phyloP scores from a whole-genome alignment of 2,113 vertebrate species.

The Gambusia holbrooki region DNA sequence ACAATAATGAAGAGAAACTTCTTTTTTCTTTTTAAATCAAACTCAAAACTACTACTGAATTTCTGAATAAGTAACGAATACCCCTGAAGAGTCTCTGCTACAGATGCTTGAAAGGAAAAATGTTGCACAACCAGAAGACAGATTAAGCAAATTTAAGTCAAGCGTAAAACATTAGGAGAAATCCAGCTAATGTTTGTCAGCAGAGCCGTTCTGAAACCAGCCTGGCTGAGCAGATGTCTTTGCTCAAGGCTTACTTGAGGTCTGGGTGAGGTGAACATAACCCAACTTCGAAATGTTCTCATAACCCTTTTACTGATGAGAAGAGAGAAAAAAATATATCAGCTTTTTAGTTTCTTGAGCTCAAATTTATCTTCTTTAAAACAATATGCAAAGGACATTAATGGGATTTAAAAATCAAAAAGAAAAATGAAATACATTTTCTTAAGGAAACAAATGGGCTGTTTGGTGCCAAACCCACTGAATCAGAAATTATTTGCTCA shows the following conservation, averaged over 20 bases:
- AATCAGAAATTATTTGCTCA: constrained; percentile 11
- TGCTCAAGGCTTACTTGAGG: constrained; percentile 53
- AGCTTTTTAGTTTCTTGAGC: constrained; percentile 40
- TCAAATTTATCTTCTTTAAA: constrained; percentile 31
- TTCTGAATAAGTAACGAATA: not conserved
- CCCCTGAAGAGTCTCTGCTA: constrained; percentile 27
- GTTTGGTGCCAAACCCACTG: constrained; percentile 40
- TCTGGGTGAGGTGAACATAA: constrained; percentile 12
- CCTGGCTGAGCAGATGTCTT: constrained; percentile 65
- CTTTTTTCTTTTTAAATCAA: constrained; percentile 2
- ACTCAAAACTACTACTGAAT: constrained; percentile 12
- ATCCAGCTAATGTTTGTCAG: constrained; percentile 18
- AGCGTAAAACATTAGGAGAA: constrained; percentile 31
- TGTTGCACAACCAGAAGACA: constrained; percentile 30
- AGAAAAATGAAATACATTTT: constrained; percentile 56
- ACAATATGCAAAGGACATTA: constrained; percentile 37
- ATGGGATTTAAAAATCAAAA: constrained; percentile 64
- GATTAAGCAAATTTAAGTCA: constrained; percentile 51
- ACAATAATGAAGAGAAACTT: constrained; percentile 20
- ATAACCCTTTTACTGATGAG: constrained; percentile 28
- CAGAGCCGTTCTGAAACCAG: constrained; percentile 43
- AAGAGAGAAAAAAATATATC: constrained; percentile 13
- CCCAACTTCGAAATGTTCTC: constrained; percentile 41
- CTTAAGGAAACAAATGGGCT: constrained; percentile 53
- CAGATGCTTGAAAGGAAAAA: constrained; percentile 45